Evolutionary conservation across 2,113 vertebrate genomes (phyloP).

Genomic region (Cynocephalus volans): DNA sequence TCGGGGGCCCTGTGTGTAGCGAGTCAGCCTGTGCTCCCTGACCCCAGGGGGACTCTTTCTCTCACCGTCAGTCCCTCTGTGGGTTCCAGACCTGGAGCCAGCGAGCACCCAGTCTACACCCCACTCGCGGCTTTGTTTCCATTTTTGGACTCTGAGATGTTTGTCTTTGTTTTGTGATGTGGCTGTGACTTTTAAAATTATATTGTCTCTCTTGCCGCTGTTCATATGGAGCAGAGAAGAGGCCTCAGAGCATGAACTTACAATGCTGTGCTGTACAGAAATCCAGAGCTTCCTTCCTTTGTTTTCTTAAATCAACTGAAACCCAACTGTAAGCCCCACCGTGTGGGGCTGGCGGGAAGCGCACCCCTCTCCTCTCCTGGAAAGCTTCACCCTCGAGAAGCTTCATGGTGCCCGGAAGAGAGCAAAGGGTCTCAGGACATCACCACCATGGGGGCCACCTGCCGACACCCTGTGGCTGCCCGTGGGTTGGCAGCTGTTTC

Average conservation of each 20-base stretch:
- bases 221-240: not conserved
- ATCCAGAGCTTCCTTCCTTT: not conserved
- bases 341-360: not conserved
- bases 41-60: too few species aligned
- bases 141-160: not conserved
- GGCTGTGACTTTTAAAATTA: not conserved
- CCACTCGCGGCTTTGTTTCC: accelerated
- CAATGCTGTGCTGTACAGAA: not conserved
- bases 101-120: accelerated
- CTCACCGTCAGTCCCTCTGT: accelerated
- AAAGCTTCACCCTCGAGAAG: not conserved
- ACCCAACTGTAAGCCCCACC: not conserved
- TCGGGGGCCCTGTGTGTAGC: accelerated
- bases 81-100: accelerated
- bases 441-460: accelerated
- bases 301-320: not conserved
- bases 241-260: too few species aligned
- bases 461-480: accelerated
- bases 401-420: accelerated
- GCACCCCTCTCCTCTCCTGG: not conserved
- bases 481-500: accelerated
- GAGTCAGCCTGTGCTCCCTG: not conserved
- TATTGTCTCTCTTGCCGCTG: accelerated
- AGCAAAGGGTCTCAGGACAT: not conserved
- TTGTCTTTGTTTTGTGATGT: not conserved